A percentile compares a stretch with the other conserved stretches of the same genome.
Conservation (phyloP, 2,888 invertebrate species). For the Catocala fraxini region DNA sequence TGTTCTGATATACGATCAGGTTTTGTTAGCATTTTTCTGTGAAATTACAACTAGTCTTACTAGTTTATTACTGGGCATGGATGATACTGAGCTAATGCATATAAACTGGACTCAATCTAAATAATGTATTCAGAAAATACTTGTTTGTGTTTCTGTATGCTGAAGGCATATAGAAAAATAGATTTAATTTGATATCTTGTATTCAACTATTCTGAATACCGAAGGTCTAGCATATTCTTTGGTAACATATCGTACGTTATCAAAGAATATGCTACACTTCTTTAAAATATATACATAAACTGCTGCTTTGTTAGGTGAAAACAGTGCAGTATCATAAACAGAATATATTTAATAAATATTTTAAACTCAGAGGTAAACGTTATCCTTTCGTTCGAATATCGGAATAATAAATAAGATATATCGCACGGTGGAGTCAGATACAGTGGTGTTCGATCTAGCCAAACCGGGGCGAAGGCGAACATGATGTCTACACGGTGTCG, state of each 20-base stretch:
- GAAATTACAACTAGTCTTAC: not conserved
- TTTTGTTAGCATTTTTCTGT: constrained; percentile 27
- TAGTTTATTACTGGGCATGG: constrained; percentile 19
- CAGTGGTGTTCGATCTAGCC: constrained; percentile 52
- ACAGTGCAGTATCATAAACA: not conserved
- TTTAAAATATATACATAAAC: too few relatives aligned
- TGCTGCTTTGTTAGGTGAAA: not conserved
- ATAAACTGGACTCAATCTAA: constrained; percentile 2
- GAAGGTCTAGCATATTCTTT: too few relatives aligned
- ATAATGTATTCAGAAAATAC: not conserved
- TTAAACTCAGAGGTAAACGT: constrained; percentile 17
- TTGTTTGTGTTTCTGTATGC: not conserved
- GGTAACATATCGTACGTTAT: too few relatives aligned
- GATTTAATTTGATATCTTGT: not conserved
- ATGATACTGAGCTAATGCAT: not conserved
- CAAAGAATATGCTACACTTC: too few relatives aligned
- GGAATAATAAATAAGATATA: constrained; percentile 39
- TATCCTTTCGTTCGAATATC: constrained; percentile 38
- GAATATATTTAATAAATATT: constrained; percentile 10
- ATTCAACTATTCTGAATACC: constrained; percentile 1
- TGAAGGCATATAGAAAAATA: constrained; percentile 4
- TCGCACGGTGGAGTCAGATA: constrained; percentile 33
- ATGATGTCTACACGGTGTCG: constrained; percentile 70
- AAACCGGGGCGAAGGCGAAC: constrained; percentile 62
- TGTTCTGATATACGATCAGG: constrained; percentile 34